These are phyloP conservation scores for Polymixis flavicincta DNA, from an alignment of 2,888 invertebrate genomes.

Conservation along the genomic window DNA sequence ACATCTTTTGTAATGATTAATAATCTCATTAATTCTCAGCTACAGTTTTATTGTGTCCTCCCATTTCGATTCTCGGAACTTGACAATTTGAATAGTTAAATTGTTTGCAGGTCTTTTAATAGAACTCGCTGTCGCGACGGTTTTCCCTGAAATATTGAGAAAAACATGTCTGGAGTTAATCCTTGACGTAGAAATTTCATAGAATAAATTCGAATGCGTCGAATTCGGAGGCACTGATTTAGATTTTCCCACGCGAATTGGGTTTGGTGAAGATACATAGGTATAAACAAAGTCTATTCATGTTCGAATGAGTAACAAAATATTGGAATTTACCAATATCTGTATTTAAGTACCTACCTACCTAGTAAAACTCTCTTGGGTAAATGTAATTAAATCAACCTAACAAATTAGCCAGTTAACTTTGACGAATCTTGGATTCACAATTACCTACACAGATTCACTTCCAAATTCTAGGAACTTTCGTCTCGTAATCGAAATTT, in stretches of 20 bases:
- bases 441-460: neutral
- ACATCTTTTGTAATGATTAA: conserved; percentile 67
- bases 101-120: conserved; percentile 29
- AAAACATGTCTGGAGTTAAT: conserved; percentile 50
- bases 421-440: neutral
- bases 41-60: conserved; percentile 56
- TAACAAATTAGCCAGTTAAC: conserved; percentile 11
- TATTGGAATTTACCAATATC: neutral
- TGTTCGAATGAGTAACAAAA: neutral
- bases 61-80: conserved; percentile 57
- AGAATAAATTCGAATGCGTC: conserved; percentile 22
- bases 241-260: conserved; percentile 25
- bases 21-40: conserved; percentile 61
- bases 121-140: conserved; percentile 49
- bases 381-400: neutral
- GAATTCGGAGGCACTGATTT: conserved; percentile 21
- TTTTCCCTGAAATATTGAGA: conserved; percentile 56
- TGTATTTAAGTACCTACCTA: neutral
- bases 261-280: neutral
- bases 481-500: neutral
- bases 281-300: conserved; percentile 15
- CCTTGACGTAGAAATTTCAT: conserved; percentile 18
- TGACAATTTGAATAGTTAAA: conserved; percentile 42
- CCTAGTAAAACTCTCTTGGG: neutral
- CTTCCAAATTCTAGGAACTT: conserved; percentile 10